Percentiles rank a stretch among this genome's conserved stretches.
These are phyloP conservation scores for Orchesella cincta DNA, from an alignment of 1,140 invertebrate species.

Conservation along the genomic window DNA sequence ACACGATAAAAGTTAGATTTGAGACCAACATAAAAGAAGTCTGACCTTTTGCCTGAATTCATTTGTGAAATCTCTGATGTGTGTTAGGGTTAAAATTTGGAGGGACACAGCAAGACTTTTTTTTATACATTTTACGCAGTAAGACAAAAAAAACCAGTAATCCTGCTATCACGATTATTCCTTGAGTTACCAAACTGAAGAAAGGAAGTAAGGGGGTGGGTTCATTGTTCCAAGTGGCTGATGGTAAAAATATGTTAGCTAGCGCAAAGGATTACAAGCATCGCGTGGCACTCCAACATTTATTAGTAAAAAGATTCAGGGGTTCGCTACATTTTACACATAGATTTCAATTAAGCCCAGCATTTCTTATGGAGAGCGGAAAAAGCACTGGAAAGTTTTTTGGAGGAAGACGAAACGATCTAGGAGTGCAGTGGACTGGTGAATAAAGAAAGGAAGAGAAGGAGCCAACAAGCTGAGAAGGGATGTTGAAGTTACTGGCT, in stretches of 20 bases:
- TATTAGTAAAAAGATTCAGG: not conserved
- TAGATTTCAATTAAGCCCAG: constrained; percentile 19
- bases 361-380: not conserved
- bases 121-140: not conserved
- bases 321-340: constrained; percentile 5
- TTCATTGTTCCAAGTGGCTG: constrained; percentile 25
- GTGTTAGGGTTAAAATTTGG: too few species aligned
- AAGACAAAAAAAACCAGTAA: not conserved
- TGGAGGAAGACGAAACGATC: not conserved
- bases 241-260: not conserved
- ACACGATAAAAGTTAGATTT: too few species aligned
- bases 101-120: too few species aligned
- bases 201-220: constrained; percentile 22
- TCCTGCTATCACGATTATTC: not conserved
- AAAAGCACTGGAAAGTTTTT: not conserved
- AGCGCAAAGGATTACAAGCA: constrained; percentile 21
- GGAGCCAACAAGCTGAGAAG: too few species aligned
- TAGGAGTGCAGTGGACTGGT: not conserved
- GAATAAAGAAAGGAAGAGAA: not conserved
- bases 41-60: too few species aligned
- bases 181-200: constrained; percentile 16
- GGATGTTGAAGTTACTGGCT: too few species aligned
- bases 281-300: constrained; percentile 28
- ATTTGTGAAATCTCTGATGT: too few species aligned
- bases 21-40: too few species aligned